These are phyloP conservation scores for Xenops minutus DNA, from an alignment of 2,797 vertebrate species.

Conservation along the genomic window DNA sequence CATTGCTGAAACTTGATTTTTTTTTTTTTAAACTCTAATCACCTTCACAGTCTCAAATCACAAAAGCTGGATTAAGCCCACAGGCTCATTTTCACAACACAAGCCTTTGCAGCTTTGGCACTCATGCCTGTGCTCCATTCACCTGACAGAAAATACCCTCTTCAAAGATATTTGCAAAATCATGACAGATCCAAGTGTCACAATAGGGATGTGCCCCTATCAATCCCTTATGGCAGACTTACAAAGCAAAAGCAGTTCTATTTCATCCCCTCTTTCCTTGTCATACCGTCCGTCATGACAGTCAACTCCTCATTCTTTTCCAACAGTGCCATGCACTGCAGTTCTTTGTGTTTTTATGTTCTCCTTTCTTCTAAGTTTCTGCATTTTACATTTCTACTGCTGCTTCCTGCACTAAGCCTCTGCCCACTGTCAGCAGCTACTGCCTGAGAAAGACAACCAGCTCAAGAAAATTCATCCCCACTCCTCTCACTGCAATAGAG, in stretches of 20 bases:
- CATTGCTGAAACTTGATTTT: not conserved
- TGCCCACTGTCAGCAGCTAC: not conserved
- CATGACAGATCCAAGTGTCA: not conserved
- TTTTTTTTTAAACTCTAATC: not conserved
- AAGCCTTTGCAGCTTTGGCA: not conserved
- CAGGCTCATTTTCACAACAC: not conserved
- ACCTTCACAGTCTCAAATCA: not conserved
- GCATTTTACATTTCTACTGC: not conserved
- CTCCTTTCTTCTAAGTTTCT: not conserved
- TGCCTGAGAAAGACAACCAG: not conserved
- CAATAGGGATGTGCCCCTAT: not conserved
- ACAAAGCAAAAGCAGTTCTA: not conserved
- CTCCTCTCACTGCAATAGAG: not conserved
- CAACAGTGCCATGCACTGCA: not conserved
- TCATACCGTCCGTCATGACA: not conserved
- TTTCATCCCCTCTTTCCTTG: not conserved
- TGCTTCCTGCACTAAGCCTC: not conserved
- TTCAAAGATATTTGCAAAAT: not conserved
- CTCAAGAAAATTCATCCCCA: not conserved
- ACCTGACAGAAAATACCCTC: not conserved
- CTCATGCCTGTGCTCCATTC: not conserved
- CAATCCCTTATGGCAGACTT: not conserved
- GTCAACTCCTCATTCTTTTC: not conserved
- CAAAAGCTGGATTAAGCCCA: slow-evolving; percentile 8
- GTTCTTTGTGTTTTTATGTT: not conserved